Conservation (phyloP, 2,888 invertebrate species). For the Drosophila testacea region DNA sequence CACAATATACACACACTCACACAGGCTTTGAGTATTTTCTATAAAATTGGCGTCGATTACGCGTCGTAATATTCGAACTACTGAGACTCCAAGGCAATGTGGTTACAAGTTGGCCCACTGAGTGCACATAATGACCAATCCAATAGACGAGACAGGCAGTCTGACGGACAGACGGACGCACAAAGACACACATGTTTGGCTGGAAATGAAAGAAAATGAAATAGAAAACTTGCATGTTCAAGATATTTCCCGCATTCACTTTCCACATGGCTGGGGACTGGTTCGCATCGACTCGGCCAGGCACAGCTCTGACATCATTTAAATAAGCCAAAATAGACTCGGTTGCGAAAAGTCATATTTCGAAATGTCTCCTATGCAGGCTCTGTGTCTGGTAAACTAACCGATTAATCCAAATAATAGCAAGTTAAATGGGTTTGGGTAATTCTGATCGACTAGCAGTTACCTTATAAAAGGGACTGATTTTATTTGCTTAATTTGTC, state of each 20-base stretch:
- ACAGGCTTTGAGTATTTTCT: constrained; percentile 62
- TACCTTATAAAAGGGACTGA: background rate
- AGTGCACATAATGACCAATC: constrained; percentile 71
- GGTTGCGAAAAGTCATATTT: constrained; percentile 58
- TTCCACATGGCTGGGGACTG: constrained; percentile 74
- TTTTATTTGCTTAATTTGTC: too few relatives aligned
- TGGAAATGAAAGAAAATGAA: constrained; percentile 59
- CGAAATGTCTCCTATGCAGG: constrained; percentile 30
- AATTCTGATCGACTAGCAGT: background rate
- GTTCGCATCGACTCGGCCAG: constrained; percentile 9
- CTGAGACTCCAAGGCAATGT: constrained; percentile 45
- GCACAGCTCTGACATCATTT: constrained; percentile 68
- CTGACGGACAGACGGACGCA: constrained; percentile 11
- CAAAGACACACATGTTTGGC: constrained; percentile 28
- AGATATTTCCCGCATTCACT: constrained; percentile 81
- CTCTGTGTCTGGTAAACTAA: constrained; percentile 48
- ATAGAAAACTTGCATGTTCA: constrained; percentile 66
- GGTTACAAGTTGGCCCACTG: constrained; percentile 71
- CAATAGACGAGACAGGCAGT: constrained; percentile 12
- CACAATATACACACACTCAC: constrained; percentile 29
- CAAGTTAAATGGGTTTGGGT: background rate
- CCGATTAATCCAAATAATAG: constrained; percentile 39
- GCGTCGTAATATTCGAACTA: constrained; percentile 61
- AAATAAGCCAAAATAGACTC: constrained; percentile 61
- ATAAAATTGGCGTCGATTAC: constrained; percentile 74